Evolutionary conservation across 2,797 vertebrate genomes (phyloP).

Genomic region (Rhynchotus rufescens): DNA sequence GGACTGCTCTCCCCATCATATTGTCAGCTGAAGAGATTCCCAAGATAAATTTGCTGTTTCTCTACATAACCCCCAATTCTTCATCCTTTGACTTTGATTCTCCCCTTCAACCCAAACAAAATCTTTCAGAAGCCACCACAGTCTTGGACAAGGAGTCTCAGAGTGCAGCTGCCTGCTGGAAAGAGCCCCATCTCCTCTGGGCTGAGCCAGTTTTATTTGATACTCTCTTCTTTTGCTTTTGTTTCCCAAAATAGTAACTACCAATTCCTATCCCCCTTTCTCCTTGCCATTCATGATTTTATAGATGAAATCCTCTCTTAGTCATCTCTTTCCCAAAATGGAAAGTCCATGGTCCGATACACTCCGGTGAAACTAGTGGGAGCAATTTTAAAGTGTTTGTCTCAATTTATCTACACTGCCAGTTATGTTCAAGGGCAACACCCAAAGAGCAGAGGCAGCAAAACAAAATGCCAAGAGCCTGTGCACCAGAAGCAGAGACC

Average conservation of each 20-base stretch:
- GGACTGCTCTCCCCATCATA: neutral
- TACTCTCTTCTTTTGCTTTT: neutral
- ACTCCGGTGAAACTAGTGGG: neutral
- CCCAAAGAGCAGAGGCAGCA: neutral
- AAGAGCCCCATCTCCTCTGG: neutral
- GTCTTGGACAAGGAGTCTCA: neutral
- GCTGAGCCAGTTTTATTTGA: neutral
- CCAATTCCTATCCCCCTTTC: neutral
- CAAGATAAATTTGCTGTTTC: neutral
- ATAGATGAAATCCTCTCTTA: neutral
- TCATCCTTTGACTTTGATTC: neutral
- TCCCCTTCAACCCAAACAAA: neutral
- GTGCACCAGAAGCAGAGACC: neutral
- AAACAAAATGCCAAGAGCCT: neutral
- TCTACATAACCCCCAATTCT: neutral
- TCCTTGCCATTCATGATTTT: neutral
- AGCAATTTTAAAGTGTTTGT: neutral
- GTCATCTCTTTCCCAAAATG: neutral
- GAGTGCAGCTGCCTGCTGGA: neutral
- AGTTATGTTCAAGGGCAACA: neutral
- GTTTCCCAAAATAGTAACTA: neutral
- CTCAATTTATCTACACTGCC: neutral
- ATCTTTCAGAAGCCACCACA: neutral
- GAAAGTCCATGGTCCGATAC: neutral
- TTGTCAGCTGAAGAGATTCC: neutral